These are phyloP conservation scores for Xyrauchen texanus DNA, from an alignment of 2,113 vertebrate species.

Conservation along the genomic window DNA sequence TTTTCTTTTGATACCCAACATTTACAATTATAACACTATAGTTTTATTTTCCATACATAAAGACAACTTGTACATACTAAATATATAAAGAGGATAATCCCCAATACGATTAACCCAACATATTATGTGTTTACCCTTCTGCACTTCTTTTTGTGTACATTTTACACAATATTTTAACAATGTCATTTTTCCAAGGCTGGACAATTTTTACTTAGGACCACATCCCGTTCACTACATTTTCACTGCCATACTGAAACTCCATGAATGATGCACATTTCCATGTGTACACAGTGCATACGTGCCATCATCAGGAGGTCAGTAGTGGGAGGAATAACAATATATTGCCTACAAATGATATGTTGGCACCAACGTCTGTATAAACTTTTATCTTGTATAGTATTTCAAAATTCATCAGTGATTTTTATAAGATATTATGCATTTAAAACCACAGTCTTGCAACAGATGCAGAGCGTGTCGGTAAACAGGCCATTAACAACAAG, in stretches of 20 bases:
- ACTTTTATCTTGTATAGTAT: not conserved
- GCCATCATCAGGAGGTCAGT: not conserved
- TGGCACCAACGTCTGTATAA: not conserved
- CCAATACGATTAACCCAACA: constrained; percentile 48
- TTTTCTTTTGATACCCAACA: constrained; percentile 73
- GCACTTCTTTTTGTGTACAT: constrained; percentile 20
- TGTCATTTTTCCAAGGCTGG: constrained; percentile 74
- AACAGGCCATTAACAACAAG: no score
- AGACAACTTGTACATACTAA: constrained; percentile 79
- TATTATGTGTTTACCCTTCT: constrained; percentile 32
- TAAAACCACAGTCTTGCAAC: no score
- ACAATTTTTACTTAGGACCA: constrained; percentile 70
- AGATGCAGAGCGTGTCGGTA: not conserved
- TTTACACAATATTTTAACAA: constrained; percentile 54
- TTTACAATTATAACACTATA: constrained; percentile 79
- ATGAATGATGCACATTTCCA: not conserved
- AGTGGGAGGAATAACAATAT: not conserved
- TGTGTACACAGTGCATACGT: not conserved
- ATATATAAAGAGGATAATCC: constrained; percentile 66
- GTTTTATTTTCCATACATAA: constrained; percentile 71
- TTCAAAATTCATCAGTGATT: not conserved
- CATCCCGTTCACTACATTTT: not conserved
- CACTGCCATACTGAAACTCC: not conserved
- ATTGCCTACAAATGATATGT: not conserved
- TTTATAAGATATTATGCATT: not conserved